Conservation (phyloP, 2,113 vertebrate genomes). For the Lepisosteus oculatus region DNA sequence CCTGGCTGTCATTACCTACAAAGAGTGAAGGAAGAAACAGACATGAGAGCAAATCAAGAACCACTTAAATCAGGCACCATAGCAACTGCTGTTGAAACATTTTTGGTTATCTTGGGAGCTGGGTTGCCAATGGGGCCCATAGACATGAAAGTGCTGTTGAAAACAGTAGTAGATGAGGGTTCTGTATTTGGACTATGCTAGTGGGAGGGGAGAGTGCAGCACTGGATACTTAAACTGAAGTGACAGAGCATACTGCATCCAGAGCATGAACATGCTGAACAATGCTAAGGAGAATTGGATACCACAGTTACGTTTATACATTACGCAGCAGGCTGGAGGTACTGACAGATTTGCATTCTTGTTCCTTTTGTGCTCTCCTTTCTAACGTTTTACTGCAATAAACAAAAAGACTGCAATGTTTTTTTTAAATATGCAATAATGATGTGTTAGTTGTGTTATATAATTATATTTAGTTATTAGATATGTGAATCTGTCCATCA, state of each 20-base stretch:
- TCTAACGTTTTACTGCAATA: not conserved
- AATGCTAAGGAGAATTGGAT: slow-evolving; percentile 66
- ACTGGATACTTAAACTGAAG: not conserved
- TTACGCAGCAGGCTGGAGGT: slow-evolving; percentile 54
- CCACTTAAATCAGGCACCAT: slow-evolving; percentile 50
- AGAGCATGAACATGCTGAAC: slow-evolving; percentile 29
- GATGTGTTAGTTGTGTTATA: too few relatives aligned
- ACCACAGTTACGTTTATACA: slow-evolving; percentile 57
- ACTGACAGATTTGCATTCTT: slow-evolving; percentile 25
- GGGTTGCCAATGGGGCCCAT: not conserved
- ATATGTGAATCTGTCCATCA: too few relatives aligned
- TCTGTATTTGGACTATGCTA: not conserved
- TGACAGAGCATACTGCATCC: slow-evolving; percentile 12
- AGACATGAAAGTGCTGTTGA: not conserved
- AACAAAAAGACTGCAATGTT: too few relatives aligned
- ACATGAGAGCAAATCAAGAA: slow-evolving; percentile 37
- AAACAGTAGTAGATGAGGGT: not conserved
- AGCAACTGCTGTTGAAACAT: slow-evolving; percentile 49
- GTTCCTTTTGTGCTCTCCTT: not conserved
- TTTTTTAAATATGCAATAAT: too few relatives aligned
- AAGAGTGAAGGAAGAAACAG: not conserved
- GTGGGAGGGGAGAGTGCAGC: not conserved
- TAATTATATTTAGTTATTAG: too few relatives aligned
- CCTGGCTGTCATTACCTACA: slow-evolving; percentile 33
- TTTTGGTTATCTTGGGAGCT: slow-evolving; percentile 11